Evolutionary conservation across 92 coral and sea anemone genomes (phyloP).

Genomic region (Zoanthus gigantus): DNA sequence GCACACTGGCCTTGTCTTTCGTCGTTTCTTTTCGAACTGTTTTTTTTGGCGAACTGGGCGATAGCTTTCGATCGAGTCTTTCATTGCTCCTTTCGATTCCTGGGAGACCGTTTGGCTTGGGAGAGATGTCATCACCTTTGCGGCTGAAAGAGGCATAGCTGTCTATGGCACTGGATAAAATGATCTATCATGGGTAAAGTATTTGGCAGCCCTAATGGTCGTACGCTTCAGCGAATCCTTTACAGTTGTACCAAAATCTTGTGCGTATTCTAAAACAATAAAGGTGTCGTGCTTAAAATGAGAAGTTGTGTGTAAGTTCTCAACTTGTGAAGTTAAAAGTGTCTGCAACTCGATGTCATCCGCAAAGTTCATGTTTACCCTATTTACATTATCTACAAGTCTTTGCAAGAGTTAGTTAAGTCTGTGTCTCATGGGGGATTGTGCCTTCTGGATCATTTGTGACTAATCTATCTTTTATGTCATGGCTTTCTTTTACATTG

Average conservation of each 20-base stretch:
- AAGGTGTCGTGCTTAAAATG: neutral
- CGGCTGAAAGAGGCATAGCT: neutral
- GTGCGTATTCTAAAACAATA: neutral
- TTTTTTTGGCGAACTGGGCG: too few relatives aligned
- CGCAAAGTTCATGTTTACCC: neutral
- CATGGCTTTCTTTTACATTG: too few relatives aligned
- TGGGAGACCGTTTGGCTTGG: too few relatives aligned
- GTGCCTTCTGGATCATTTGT: too few relatives aligned
- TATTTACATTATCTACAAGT: neutral
- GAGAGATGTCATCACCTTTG: neutral
- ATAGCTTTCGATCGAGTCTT: too few relatives aligned
- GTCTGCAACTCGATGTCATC: neutral
- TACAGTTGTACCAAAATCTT: neutral
- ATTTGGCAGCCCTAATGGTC: neutral
- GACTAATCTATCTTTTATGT: too few relatives aligned
- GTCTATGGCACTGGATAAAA: neutral
- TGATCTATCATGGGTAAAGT: neutral
- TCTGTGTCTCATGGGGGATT: too few relatives aligned
- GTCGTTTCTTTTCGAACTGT: too few relatives aligned
- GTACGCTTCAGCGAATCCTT: neutral
- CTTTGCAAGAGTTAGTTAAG: neutral
- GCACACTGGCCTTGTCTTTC: too few relatives aligned
- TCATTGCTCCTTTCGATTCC: too few relatives aligned
- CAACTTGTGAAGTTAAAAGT: neutral
- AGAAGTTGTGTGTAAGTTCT: neutral